These are phyloP conservation scores for Thymelicus sylvestris DNA, from an alignment of 2,888 invertebrate species.

Conservation along the genomic window DNA sequence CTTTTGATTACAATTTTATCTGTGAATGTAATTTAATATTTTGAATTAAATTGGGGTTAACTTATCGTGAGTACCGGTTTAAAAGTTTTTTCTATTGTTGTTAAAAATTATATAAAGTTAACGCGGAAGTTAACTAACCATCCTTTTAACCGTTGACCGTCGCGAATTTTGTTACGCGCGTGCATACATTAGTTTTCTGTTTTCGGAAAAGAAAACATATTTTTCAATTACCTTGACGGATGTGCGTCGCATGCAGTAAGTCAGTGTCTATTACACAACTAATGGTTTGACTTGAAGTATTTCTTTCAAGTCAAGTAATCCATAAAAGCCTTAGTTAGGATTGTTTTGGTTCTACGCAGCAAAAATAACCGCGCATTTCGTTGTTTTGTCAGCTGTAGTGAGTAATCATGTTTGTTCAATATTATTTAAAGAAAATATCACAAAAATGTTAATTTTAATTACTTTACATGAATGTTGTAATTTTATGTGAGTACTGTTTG, in stretches of 20 bases:
- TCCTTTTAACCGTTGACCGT: constrained; percentile 44
- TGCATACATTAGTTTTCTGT: constrained; percentile 47
- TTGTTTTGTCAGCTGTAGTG: not conserved
- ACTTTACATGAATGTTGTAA: too few species aligned
- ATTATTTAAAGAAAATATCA: not conserved
- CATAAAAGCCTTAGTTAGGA: constrained; percentile 2
- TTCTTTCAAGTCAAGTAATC: constrained; percentile 3
- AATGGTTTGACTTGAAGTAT: not conserved
- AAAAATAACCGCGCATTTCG: not conserved
- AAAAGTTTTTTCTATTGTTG: constrained; percentile 8
- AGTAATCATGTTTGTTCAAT: not conserved
- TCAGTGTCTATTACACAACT: constrained; percentile 28
- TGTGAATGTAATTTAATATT: not conserved
- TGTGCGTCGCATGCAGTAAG: constrained; percentile 28
- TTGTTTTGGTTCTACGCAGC: constrained; percentile 9
- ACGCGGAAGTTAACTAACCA: constrained; percentile 26
- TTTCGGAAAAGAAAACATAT: constrained; percentile 35
- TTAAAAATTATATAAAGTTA: constrained; percentile 24
- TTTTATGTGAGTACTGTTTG: too few species aligned
- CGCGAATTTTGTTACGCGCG: constrained; percentile 55
- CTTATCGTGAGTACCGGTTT: constrained; percentile 33
- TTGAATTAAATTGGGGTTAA: constrained; percentile 17
- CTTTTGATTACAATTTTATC: constrained; percentile 46
- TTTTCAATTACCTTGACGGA: constrained; percentile 41
- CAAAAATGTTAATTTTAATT: too few species aligned